These are phyloP conservation scores for Chrysina gloriosa DNA, from an alignment of 2,888 invertebrate genomes.

Conservation along the genomic window DNA sequence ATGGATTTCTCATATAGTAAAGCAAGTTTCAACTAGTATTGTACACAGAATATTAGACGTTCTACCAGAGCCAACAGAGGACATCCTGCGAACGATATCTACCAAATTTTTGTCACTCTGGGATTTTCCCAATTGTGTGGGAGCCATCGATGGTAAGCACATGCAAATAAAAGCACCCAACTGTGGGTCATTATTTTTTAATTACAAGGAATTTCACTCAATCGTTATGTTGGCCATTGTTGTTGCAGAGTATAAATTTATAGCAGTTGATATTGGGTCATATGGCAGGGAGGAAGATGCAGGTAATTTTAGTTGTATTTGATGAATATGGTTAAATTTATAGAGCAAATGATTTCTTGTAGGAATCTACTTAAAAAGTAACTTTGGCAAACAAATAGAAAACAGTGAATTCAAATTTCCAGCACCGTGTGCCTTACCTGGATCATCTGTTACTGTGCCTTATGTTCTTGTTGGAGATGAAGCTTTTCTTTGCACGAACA, in stretches of 20 bases:
- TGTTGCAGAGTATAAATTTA: slow-evolving; percentile 48
- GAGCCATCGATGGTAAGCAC: slow-evolving; percentile 48
- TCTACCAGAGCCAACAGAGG: slow-evolving; percentile 46
- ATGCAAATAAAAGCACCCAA: slow-evolving; percentile 44
- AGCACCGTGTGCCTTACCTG: slow-evolving; percentile 39
- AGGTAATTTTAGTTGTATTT: too few relatives aligned
- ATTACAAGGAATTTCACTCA: slow-evolving; percentile 49
- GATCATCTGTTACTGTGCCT: slow-evolving; percentile 40
- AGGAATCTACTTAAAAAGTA: slow-evolving; percentile 48
- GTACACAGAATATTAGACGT: slow-evolving; percentile 41
- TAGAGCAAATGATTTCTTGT: too few relatives aligned
- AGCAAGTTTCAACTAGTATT: slow-evolving; percentile 29
- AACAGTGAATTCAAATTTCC: slow-evolving; percentile 46
- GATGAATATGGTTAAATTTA: too few relatives aligned
- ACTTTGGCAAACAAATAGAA: slow-evolving; percentile 44
- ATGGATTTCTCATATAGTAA: slow-evolving; percentile 1
- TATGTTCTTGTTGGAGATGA: slow-evolving; percentile 45
- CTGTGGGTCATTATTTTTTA: slow-evolving; percentile 45
- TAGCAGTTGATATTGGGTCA: slow-evolving; percentile 48
- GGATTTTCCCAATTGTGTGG: slow-evolving; percentile 48
- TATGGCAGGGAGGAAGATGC: slow-evolving; percentile 46
- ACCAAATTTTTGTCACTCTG: too few relatives aligned
- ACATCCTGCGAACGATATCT: slow-evolving; percentile 25
- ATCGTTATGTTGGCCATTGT: slow-evolving; percentile 50
- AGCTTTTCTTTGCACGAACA: slow-evolving; percentile 42